These are phyloP conservation scores for Ahaetulla prasina DNA, from an alignment of 2,113 vertebrate species.

Conservation along the genomic window DNA sequence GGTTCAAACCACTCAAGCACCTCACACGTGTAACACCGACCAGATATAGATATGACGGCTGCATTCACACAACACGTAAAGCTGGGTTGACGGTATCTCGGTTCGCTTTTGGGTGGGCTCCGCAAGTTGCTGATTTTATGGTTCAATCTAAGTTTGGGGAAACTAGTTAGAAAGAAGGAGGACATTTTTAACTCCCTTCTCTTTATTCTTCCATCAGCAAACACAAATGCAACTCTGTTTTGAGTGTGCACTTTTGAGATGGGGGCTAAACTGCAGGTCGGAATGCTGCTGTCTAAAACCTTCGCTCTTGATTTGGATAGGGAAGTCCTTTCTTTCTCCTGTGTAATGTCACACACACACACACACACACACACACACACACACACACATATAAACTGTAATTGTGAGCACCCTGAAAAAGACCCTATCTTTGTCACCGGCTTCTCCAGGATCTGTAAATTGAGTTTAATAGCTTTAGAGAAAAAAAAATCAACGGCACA, in stretches of 20 bases:
- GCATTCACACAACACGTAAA: neutral
- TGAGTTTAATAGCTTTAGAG: neutral
- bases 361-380: neutral
- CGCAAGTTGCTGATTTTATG: neutral
- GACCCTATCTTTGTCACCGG: too few relatives aligned
- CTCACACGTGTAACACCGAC: neutral
- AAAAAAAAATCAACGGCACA: neutral
- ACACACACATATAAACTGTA: rapidly evolving
- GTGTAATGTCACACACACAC: neutral
- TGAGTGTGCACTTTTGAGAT: neutral
- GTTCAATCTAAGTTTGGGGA: neutral
- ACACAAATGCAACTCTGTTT: neutral
- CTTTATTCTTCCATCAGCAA: too few relatives aligned
- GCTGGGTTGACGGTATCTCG: neutral
- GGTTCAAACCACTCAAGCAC: neutral
- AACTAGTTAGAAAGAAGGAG: too few relatives aligned
- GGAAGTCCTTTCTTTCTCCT: too few relatives aligned
- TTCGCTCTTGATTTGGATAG: neutral
- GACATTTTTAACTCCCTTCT: neutral
- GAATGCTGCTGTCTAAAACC: neutral
- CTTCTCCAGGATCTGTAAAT: too few relatives aligned
- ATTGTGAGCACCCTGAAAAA: too few relatives aligned
- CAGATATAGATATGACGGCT: neutral
- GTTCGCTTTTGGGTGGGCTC: neutral
- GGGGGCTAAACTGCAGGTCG: neutral